Evolutionary conservation across 2,888 invertebrate genomes (phyloP).

Genomic region (Cantharis lateralis): DNA sequence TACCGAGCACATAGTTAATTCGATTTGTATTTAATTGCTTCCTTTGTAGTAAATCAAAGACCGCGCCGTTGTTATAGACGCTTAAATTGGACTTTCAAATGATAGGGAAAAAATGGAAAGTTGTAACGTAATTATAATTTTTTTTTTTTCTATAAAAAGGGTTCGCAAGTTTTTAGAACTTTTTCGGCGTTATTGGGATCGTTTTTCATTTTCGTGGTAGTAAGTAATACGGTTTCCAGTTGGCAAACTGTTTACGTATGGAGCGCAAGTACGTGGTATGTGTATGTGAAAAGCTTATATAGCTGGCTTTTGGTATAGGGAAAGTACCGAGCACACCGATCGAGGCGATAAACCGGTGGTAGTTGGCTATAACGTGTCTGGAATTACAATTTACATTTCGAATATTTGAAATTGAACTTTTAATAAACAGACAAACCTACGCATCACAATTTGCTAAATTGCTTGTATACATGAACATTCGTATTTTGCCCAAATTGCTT

Average conservation of each 20-base stretch:
- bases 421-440: slow-evolving; percentile 1
- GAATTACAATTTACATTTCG: slow-evolving; percentile 12
- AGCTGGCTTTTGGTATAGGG: not conserved
- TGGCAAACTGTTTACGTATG: slow-evolving; percentile 23
- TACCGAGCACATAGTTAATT: slow-evolving; percentile 3
- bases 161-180: not conserved
- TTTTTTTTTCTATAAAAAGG: not conserved
- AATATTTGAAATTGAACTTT: slow-evolving; percentile 13
- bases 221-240: slow-evolving; percentile 16
- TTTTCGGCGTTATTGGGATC: slow-evolving; percentile 3
- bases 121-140: not conserved
- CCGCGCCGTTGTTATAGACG: not conserved
- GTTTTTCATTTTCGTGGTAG: slow-evolving; percentile 15
- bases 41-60: not conserved
- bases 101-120: not conserved
- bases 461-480: not conserved
- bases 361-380: slow-evolving; percentile 15
- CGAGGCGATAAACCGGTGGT: slow-evolving; percentile 22
- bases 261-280: slow-evolving; percentile 20
- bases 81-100: not conserved
- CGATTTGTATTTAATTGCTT: slow-evolving; percentile 1
- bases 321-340: slow-evolving; percentile 13
- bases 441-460: not conserved
- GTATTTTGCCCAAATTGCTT: not conserved
- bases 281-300: slow-evolving; percentile 17